Percentiles rank a stretch among this genome's conserved stretches.
Conservation (phyloP, 1,140 invertebrate species). For the Sitobion miscanthi region DNA sequence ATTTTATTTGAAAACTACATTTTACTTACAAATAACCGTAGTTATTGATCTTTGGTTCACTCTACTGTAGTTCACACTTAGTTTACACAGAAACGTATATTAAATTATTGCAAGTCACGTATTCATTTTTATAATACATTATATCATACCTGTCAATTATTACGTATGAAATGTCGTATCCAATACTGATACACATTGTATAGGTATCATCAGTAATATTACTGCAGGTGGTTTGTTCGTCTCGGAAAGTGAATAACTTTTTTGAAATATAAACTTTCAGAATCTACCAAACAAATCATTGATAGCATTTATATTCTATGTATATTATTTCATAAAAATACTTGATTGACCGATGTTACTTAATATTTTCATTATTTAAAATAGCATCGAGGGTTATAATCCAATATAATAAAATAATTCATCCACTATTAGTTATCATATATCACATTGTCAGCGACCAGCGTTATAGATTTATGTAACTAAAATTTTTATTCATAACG, state of each 20-base stretch:
- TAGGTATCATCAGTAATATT: background rate
- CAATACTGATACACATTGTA: background rate
- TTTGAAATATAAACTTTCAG: background rate
- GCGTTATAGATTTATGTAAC: background rate
- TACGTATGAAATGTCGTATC: background rate
- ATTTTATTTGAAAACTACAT: background rate
- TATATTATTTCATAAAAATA: background rate
- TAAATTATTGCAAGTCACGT: no score
- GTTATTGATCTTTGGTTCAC: background rate
- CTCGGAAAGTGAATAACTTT: background rate
- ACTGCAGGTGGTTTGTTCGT: background rate
- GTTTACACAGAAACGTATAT: background rate
- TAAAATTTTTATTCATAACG: background rate
- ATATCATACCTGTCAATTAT: background rate
- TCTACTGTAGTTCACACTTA: background rate
- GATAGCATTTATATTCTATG: background rate
- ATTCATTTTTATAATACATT: background rate
- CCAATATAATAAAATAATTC: background rate
- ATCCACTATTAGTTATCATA: background rate
- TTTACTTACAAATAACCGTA: background rate
- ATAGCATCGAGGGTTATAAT: background rate
- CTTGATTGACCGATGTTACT: background rate
- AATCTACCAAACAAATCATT: background rate
- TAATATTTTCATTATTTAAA: background rate
- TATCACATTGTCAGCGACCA: background rate